A percentile compares a stretch with the other conserved stretches of the same genome.
Evolutionary conservation across 1,140 invertebrate species (phyloP).

Genomic region (Limonius californicus): DNA sequence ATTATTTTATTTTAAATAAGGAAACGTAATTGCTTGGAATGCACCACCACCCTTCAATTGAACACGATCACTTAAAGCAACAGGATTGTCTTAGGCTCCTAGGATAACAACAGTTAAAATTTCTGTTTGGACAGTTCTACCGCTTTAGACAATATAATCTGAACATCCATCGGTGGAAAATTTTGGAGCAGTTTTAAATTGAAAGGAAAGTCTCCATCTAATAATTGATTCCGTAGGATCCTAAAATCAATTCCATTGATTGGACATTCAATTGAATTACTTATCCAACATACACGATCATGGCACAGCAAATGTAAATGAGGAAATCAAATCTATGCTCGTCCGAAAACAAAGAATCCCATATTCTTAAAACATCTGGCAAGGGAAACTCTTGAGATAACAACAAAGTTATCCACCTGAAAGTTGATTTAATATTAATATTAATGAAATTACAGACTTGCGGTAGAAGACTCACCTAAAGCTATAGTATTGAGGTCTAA

Average conservation of each 20-base stretch:
- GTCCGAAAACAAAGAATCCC: constrained; percentile 94
- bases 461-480: constrained; percentile 62
- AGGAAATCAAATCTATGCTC: constrained; percentile 84
- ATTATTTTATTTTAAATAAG: too few species aligned
- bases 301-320: constrained; percentile 89
- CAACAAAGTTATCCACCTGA: constrained; percentile 92
- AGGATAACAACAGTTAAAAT: too few species aligned
- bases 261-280: background rate
- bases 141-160: constrained; percentile 63
- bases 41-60: background rate
- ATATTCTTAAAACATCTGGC: constrained; percentile 92
- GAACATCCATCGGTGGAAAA: constrained; percentile 73
- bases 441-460: background rate
- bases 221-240: constrained; percentile 74
- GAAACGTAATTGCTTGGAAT: too few species aligned
- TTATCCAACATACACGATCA: constrained; percentile 81
- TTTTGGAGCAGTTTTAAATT: constrained; percentile 93
- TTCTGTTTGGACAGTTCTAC: constrained; percentile 48
- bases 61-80: too few species aligned
- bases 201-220: constrained; percentile 82
- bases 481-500: constrained; percentile 93
- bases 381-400: constrained; percentile 96
- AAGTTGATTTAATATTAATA: constrained; percentile 5
- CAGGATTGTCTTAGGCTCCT: too few species aligned
- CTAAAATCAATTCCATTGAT: constrained; percentile 50